Conservation (phyloP, 1,140 invertebrate species). For the Cardiocondyla obscurior region DNA sequence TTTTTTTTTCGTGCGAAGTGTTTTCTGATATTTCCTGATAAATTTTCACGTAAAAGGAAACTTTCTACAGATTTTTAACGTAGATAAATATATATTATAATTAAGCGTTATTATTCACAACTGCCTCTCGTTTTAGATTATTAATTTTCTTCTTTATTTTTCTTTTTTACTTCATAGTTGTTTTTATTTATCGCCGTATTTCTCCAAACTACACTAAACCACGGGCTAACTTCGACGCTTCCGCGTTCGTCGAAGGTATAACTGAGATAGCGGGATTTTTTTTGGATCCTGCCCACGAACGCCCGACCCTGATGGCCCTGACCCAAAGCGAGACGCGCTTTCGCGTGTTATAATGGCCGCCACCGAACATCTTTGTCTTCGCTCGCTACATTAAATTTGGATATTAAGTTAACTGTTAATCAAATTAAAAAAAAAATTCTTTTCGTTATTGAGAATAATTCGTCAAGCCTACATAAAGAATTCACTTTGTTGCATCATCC, state of each 20-base stretch:
- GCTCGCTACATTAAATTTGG: constrained; percentile 15
- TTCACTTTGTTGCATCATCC: constrained; percentile 1
- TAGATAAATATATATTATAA: background rate
- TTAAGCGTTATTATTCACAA: background rate
- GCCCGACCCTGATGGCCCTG: constrained; percentile 45
- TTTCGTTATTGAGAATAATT: background rate
- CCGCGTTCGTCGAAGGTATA: constrained; percentile 18
- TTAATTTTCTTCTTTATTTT: background rate
- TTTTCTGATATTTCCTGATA: background rate
- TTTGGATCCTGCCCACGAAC: constrained; percentile 35
- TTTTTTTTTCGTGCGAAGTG: background rate
- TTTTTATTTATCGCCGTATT: background rate
- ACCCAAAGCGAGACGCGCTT: constrained; percentile 48
- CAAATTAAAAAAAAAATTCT: constrained; percentile 15
- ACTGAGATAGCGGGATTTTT: constrained; percentile 31
- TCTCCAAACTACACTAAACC: background rate
- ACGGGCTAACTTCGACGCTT: constrained; percentile 32
- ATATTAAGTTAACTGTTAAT: background rate
- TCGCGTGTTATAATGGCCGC: constrained; percentile 44
- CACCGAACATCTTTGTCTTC: constrained; percentile 25
- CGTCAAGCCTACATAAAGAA: background rate
- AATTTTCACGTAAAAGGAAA: background rate
- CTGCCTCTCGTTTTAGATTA: background rate
- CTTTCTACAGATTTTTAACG: background rate
- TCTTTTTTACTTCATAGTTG: background rate